These are phyloP conservation scores for Oryctolagus cuniculus DNA, from an alignment of 2,113 vertebrate genomes.

Conservation along the genomic window mOryCun1.1 NC_091438.1:113451001-113451500, in stretches of 20 bases:
- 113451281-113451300: slow-evolving; percentile 97
- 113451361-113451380: slow-evolving; percentile 93
- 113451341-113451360: slow-evolving; percentile 91
- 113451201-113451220: not conserved
- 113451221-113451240: not conserved
- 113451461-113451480: too few species aligned
- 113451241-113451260: rapidly evolving
- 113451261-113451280: slow-evolving; percentile 96
- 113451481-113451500: too few species aligned
- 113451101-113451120: slow-evolving; percentile 46
- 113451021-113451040: not conserved
- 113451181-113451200: not conserved
- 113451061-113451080: not conserved
- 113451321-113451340: slow-evolving; percentile 92
- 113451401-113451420: slow-evolving; percentile 86
- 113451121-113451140: slow-evolving; percentile 33
- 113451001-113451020: slow-evolving; percentile 2
- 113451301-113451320: slow-evolving; percentile 92
- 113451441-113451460: slow-evolving; percentile 70
- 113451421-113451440: slow-evolving; percentile 81
- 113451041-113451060: not conserved
- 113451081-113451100: slow-evolving; percentile 35
- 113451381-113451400: slow-evolving; percentile 92
- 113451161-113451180: not conserved
- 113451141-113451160: not conserved